Percentiles rank a stretch among this genome's conserved stretches.
phyloP scores from a whole-genome alignment of 1,140 invertebrate species.

The Drosophila guanche region DNA sequence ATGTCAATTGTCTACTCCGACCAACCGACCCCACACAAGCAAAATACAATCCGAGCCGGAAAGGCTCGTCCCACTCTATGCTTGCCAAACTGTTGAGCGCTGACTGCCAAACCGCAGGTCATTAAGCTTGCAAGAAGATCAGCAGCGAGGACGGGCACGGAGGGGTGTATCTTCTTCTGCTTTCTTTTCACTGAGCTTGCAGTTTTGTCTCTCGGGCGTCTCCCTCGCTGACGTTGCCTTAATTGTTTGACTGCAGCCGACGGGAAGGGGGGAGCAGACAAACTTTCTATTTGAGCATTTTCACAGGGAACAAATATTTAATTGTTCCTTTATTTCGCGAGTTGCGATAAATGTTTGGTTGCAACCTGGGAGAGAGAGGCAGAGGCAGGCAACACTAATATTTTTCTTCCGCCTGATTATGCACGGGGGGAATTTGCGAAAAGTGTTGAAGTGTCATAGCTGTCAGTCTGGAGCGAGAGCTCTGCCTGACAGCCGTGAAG shows the following conservation, averaged over 20 bases:
- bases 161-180: conserved; percentile 13
- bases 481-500: too few relatives aligned
- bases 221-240: conserved; percentile 34
- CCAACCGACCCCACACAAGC: conserved; percentile 18
- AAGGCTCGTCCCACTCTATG: conserved; percentile 3
- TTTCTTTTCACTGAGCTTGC: conserved; percentile 44
- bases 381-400: conserved; percentile 9
- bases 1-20: conserved; percentile 29
- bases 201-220: conserved; percentile 33
- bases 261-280: conserved; percentile 15
- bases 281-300: conserved; percentile 66
- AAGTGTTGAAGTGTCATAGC: conserved; percentile 9
- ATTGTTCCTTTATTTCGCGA: conserved; percentile 25
- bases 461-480: too few relatives aligned
- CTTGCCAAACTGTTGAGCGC: conserved; percentile 21
- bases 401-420: conserved; percentile 34
- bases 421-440: conserved; percentile 4
- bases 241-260: conserved; percentile 64
- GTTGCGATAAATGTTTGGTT: conserved; percentile 10
- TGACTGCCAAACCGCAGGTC: conserved; percentile 8
- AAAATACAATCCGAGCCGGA: background rate
- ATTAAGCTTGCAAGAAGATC: conserved; percentile 32
- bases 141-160: conserved; percentile 35
- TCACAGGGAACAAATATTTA: conserved; percentile 57
- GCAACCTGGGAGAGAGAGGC: background rate